These are phyloP conservation scores for Frankliniella fusca DNA, from an alignment of 2,888 invertebrate genomes.

Conservation along the genomic window DNA sequence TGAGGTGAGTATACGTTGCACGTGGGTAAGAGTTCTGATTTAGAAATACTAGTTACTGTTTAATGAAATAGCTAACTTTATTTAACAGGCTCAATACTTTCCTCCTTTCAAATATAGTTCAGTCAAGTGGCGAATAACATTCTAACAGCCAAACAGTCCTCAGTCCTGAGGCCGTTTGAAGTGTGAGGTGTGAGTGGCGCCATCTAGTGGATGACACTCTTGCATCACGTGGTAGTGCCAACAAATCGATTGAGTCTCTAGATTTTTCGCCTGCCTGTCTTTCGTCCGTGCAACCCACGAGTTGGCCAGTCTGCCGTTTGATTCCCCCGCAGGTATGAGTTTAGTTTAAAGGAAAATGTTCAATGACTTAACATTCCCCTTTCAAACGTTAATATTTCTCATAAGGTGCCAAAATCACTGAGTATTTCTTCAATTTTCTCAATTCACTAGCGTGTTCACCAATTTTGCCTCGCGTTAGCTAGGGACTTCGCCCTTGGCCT, in stretches of 20 bases:
- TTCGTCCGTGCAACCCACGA: not conserved
- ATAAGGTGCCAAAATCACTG: not conserved
- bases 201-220: not conserved
- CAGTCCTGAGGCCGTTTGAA: not conserved
- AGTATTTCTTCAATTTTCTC: not conserved
- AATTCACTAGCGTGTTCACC: not conserved
- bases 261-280: not conserved
- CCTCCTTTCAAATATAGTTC: not conserved
- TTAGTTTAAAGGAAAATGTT: not conserved
- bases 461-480: no score
- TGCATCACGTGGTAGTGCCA: not conserved
- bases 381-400: not conserved
- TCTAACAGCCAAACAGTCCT: not conserved
- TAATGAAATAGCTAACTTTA: not conserved
- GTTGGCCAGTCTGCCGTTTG: not conserved
- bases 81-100: not conserved
- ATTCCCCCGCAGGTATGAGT: not conserved
- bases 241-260: not conserved
- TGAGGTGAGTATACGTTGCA: not conserved
- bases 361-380: not conserved
- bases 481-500: not conserved
- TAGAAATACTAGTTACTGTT: not conserved
- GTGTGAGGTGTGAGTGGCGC: not conserved
- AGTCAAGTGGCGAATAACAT: not conserved
- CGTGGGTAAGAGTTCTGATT: not conserved